A percentile compares a stretch with the other conserved stretches of the same genome.
Evolutionary conservation across 2,888 invertebrate species (phyloP).

Genomic region (Mycogona germanica): DNA sequence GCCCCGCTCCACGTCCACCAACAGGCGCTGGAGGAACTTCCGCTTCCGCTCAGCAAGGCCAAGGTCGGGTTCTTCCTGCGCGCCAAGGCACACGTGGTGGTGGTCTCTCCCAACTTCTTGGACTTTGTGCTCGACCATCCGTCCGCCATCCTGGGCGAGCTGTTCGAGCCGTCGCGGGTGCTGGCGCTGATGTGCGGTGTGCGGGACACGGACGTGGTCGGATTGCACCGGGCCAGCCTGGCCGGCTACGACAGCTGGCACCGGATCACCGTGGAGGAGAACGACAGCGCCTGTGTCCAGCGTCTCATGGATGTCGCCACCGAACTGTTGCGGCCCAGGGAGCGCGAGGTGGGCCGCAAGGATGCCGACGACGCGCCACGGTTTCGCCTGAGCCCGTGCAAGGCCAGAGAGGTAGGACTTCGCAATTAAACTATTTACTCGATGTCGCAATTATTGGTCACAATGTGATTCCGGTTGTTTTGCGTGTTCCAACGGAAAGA

Average conservation of each 20-base stretch:
- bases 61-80: constrained; percentile 1
- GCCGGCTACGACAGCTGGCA: constrained; percentile 66
- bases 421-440: background rate
- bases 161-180: constrained; percentile 56
- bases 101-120: constrained; percentile 62
- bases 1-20: constrained; percentile 9
- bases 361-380: constrained; percentile 31
- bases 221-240: constrained; percentile 56
- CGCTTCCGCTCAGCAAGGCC: constrained; percentile 4
- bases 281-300: constrained; percentile 63
- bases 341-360: too few relatives aligned
- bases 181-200: constrained; percentile 70
- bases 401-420: constrained; percentile 26
- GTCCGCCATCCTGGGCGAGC: constrained; percentile 39
- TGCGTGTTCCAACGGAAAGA: too few relatives aligned
- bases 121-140: constrained; percentile 41
- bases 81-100: constrained; percentile 49
- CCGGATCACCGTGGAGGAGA: constrained; percentile 57
- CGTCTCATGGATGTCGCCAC: constrained; percentile 34
- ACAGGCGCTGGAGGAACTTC: constrained; percentile 12
- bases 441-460: background rate
- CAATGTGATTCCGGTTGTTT: too few relatives aligned
- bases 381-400: constrained; percentile 25
- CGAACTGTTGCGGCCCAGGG: constrained; percentile 66
- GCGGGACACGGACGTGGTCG: constrained; percentile 50